Evolutionary conservation across 2,888 invertebrate genomes (phyloP).

Genomic region (Melanargia galathea): DNA sequence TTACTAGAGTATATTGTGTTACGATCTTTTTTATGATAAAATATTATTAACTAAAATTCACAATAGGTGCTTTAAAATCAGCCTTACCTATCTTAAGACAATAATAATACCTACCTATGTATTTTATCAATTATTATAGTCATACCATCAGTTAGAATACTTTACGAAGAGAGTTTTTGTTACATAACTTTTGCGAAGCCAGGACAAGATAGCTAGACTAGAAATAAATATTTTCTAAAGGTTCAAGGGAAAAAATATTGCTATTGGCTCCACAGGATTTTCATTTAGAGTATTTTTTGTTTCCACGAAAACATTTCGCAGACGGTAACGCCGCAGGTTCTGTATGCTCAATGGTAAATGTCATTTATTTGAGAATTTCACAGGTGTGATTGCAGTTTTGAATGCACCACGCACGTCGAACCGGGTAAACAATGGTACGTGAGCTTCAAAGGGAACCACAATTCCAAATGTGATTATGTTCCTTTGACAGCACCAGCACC

Average conservation of each 20-base stretch:
- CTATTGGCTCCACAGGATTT: neutral
- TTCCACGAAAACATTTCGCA: neutral
- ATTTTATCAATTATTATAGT: too few relatives aligned
- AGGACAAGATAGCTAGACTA: too few relatives aligned
- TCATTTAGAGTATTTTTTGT: neutral
- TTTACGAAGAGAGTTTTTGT: too few relatives aligned
- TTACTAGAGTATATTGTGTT: too few relatives aligned
- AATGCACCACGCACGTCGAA: slow-evolving; percentile 14
- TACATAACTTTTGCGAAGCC: too few relatives aligned
- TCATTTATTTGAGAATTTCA: slow-evolving; percentile 8
- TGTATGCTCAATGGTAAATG: neutral
- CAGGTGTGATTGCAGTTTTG: slow-evolving; percentile 11
- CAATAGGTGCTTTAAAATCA: too few relatives aligned
- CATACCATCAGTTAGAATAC: too few relatives aligned
- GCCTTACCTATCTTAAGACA: too few relatives aligned
- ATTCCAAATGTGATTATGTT: slow-evolving; percentile 33
- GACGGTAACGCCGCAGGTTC: neutral
- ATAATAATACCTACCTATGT: too few relatives aligned
- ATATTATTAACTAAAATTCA: too few relatives aligned
- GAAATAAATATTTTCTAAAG: too few relatives aligned
- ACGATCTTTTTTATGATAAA: too few relatives aligned
- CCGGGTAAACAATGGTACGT: slow-evolving; percentile 22
- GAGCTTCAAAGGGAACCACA: slow-evolving; percentile 20
- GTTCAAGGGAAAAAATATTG: neutral
- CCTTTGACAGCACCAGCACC: slow-evolving; percentile 29